Conservation (phyloP, 1,140 invertebrate genomes). For the Campoletis sonorensis region DNA sequence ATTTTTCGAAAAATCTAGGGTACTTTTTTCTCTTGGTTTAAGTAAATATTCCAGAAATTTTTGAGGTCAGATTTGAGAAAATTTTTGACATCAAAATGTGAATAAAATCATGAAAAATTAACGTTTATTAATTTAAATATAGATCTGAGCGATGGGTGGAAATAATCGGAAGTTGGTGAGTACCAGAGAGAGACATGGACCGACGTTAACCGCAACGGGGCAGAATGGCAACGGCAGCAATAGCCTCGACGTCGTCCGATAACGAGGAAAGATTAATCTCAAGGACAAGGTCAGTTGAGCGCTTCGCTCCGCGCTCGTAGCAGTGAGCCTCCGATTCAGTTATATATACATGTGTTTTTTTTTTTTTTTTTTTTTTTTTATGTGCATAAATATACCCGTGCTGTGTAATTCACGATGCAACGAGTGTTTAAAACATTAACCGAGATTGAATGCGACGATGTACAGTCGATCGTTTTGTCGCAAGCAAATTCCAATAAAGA, state of each 20-base stretch:
- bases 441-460: conserved; percentile 24
- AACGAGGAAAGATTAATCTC: conserved; percentile 73
- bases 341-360: no score
- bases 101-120: no score
- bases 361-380: conserved; percentile 19
- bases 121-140: no score
- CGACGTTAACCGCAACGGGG: conserved; percentile 28
- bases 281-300: conserved; percentile 70
- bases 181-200: conserved; percentile 30
- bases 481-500: neutral
- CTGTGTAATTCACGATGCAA: neutral
- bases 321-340: conserved; percentile 13
- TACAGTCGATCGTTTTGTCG: no score
- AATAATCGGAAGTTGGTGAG: conserved; percentile 11
- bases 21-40: no score
- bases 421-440: neutral
- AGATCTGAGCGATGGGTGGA: neutral
- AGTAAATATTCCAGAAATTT: no score
- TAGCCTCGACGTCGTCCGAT: conserved; percentile 69
- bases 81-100: no score
- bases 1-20: no score
- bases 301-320: conserved; percentile 14
- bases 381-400: conserved; percentile 9
- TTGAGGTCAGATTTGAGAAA: no score
- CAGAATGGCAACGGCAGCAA: conserved; percentile 18